A percentile compares a stretch with the other conserved stretches of the same genome.
These are phyloP conservation scores for Bombus breviceps DNA, from an alignment of 1,140 invertebrate species.

Conservation along the genomic window DNA sequence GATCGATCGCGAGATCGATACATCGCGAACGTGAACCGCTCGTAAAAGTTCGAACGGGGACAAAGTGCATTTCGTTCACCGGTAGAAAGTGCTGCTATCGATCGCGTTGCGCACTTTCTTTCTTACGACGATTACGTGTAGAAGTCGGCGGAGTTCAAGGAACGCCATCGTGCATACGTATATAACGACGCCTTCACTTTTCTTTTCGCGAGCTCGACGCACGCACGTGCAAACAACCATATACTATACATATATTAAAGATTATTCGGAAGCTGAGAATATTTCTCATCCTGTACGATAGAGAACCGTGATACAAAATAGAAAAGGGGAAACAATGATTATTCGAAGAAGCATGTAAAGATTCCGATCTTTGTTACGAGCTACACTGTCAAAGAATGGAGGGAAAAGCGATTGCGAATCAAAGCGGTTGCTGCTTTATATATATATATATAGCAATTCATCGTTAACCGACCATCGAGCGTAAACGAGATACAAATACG, in stretches of 20 bases:
- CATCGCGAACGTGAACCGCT: background rate
- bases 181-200: slow-evolving; percentile 40
- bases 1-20: background rate
- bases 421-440: background rate
- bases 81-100: slow-evolving; percentile 58
- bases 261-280: slow-evolving; percentile 36
- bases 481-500: no score
- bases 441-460: background rate
- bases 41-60: background rate
- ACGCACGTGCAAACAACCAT: background rate
- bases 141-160: slow-evolving; percentile 51
- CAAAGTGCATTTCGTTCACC: slow-evolving; percentile 21
- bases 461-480: background rate
- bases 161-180: slow-evolving; percentile 39
- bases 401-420: background rate
- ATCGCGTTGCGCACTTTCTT: slow-evolving; percentile 63
- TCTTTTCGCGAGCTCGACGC: slow-evolving; percentile 25
- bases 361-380: background rate
- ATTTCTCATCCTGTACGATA: slow-evolving; percentile 32
- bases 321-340: background rate
- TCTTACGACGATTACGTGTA: slow-evolving; percentile 64
- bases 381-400: background rate
- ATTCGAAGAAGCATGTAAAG: slow-evolving; percentile 1
- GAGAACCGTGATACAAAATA: background rate
- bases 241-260: background rate